phyloP scores from a whole-genome alignment of 2,113 vertebrate genomes.

The Oryctolagus cuniculus region mOryCun1.1 NC_091433.1:161346501-161347000 shows the following conservation, averaged over 20 bases:
- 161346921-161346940: neutral
- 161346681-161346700: neutral
- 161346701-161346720: neutral
- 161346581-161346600: neutral
- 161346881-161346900: neutral
- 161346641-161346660: conserved; percentile 26
- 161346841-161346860: neutral
- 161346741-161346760: neutral
- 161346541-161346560: neutral
- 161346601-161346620: neutral
- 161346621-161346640: neutral
- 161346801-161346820: neutral
- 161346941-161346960: neutral
- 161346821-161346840: neutral
- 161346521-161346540: neutral
- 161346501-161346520: conserved; percentile 13
- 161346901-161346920: neutral
- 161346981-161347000: neutral
- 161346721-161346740: neutral
- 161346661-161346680: neutral
- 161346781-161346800: neutral
- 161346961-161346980: neutral
- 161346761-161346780: neutral
- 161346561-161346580: neutral
- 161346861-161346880: neutral